A percentile compares a stretch with the other conserved stretches of the same genome.
Evolutionary conservation across 2,797 vertebrate species (phyloP).

Genomic region (Pseudotriccus pelzelni): DNA sequence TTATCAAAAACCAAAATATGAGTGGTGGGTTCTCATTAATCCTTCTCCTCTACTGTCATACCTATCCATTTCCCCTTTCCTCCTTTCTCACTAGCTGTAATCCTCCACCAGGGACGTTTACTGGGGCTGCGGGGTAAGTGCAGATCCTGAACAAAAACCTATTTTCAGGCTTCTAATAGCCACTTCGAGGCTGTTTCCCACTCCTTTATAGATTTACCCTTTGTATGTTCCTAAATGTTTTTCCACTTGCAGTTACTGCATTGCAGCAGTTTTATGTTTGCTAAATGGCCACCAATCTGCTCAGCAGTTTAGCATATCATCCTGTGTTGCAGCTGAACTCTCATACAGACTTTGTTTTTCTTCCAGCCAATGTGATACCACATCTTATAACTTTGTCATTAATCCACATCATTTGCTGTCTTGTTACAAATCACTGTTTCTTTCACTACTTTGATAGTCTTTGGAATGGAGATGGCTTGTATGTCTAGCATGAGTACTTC

Average conservation of each 20-base stretch:
- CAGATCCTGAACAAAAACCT: constrained; percentile 74
- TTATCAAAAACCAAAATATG: constrained; percentile 59
- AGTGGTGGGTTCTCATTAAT: constrained; percentile 76
- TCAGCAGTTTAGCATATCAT: constrained; percentile 77
- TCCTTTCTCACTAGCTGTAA: constrained; percentile 85
- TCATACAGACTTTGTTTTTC: constrained; percentile 74
- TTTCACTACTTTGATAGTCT: constrained; percentile 68
- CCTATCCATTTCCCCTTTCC: constrained; percentile 83
- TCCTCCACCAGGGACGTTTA: constrained; percentile 89
- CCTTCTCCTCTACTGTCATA: constrained; percentile 77
- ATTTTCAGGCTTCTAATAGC: constrained; percentile 77
- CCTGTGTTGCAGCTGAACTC: constrained; percentile 80
- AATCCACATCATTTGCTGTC: constrained; percentile 76
- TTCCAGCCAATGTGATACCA: constrained; percentile 72
- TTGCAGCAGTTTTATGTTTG: constrained; percentile 78
- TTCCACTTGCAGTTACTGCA: constrained; percentile 76
- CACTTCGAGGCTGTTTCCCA: constrained; percentile 75
- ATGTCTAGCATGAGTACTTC: constrained; percentile 77
- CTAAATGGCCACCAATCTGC: constrained; percentile 77
- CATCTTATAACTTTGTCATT: constrained; percentile 76
- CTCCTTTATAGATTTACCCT: constrained; percentile 71
- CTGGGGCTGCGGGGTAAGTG: constrained; percentile 89
- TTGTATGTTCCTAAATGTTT: constrained; percentile 78
- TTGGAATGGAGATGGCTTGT: constrained; percentile 81
- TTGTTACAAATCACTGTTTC: constrained; percentile 69